phyloP scores from a whole-genome alignment of 1,140 invertebrate genomes.

The Diprion similis region DNA sequence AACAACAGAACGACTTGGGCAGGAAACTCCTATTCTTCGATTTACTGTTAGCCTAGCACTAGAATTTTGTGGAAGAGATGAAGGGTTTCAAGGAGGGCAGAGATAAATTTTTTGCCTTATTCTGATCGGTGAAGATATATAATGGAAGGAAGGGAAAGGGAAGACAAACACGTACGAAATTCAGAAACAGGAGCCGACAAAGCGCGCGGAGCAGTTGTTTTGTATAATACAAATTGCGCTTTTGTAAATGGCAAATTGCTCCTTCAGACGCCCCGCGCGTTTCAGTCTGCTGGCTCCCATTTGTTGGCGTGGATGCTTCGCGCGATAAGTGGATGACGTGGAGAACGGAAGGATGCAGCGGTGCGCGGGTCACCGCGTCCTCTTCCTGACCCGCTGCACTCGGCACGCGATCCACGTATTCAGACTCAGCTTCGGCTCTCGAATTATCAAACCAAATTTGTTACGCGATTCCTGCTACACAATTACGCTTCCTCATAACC shows the following conservation, averaged over 20 bases:
- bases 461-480: neutral
- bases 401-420: constrained; percentile 1
- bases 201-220: neutral
- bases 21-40: no score
- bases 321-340: neutral
- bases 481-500: no score
- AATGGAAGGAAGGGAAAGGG: no score
- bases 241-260: neutral
- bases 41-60: no score
- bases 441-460: neutral
- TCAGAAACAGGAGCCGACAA: neutral
- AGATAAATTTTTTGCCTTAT: no score
- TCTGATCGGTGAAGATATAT: no score
- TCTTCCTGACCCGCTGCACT: constrained; percentile 2
- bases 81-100: no score
- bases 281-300: neutral
- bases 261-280: neutral
- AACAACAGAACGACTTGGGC: no score
- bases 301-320: neutral
- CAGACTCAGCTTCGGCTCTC: neutral
- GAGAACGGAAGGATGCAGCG: constrained; percentile 6
- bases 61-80: no score
- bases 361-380: constrained; percentile 5
- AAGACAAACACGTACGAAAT: neutral
- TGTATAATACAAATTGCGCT: neutral